Evolutionary conservation across 2,888 invertebrate species (phyloP).

Genomic region (Metopia argyrocephala): DNA sequence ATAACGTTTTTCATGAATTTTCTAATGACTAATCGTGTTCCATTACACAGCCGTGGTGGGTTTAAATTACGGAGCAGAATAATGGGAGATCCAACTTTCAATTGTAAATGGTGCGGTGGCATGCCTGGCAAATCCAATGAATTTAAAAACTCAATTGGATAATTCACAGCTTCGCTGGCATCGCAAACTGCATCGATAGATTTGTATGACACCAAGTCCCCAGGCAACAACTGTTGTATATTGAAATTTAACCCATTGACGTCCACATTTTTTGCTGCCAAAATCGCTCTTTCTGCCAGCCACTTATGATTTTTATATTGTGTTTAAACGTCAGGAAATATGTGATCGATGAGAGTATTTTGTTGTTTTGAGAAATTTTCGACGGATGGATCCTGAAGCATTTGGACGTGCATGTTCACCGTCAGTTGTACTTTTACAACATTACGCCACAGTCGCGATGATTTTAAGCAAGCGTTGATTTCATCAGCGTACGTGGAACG

Average conservation of each 20-base stretch:
- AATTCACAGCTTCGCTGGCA: conserved; percentile 17
- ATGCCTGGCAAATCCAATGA: conserved; percentile 48
- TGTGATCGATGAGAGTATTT: no score
- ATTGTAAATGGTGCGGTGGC: conserved; percentile 39
- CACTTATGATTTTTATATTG: not conserved
- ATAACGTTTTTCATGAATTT: conserved; percentile 54
- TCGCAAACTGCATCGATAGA: not conserved
- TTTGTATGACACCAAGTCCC: conserved; percentile 15
- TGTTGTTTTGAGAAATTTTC: conserved; percentile 3
- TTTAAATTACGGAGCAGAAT: conserved; percentile 57
- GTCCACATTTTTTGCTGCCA: conserved; percentile 16
- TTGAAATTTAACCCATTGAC: not conserved
- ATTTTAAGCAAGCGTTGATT: conserved; percentile 18
- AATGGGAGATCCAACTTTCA: conserved; percentile 33
- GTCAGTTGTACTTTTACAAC: conserved; percentile 1
- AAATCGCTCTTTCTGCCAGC: conserved; percentile 1
- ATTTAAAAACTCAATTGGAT: conserved; percentile 59
- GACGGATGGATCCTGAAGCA: conserved; percentile 2
- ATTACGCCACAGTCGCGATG: not conserved
- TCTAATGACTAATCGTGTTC: conserved; percentile 30
- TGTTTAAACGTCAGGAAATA: not conserved
- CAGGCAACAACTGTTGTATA: conserved; percentile 5
- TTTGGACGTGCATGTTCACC: not conserved
- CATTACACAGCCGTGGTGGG: conserved; percentile 50
- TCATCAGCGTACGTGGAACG: conserved; percentile 25